Base-by-base conservation (phyloP, 2,113 vertebrate species). In the Romanogobio albipinnatus region DNA sequence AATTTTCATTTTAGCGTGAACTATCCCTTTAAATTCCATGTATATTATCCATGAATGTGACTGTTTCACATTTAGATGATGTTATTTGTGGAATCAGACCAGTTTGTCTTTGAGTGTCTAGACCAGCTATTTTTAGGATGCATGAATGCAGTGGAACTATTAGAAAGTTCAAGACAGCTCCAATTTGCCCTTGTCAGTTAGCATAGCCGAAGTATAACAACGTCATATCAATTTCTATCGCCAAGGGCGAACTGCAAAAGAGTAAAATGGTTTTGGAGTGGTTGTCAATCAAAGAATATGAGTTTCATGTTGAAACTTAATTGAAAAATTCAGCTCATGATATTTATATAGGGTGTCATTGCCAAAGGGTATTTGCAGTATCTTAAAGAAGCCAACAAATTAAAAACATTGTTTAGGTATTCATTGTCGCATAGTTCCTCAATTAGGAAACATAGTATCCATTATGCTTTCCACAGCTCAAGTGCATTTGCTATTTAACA, bases 181-280 rank as follows among this genome's bases (percentile, higher is more conserved):
- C n/a, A 58, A 66, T 68, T 76, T 81, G 68, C 58, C 84, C 77
- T 86, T 86, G 84, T 86, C 84, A 76, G 15, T 64, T 81, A 81
- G 43, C 71, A 81, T 75, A 64, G 29, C 58, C 29, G 13, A 76
- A 81, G 58, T 86, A 86, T 66, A 49, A 82, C 43, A 80, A 64
- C 36, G 84, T 75, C 79, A 76, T 81, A 81, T 86, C 29, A 82
- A 81, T 76, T 86, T 66, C 29, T 64, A 53, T 68, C 33, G 78
- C 84, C 78, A 82, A 81, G 78, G 78, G 84, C 78, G 7, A 76
- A 82, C 73, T 51, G 26, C 26, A 86, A 43, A 86, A 81, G 70
- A 76, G 68, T 76, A 51, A 82, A 86, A 86, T 86, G 78, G 47
- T 75, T 81, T 43, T 76, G 47, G 47, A 86, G 58, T 59, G 80